Conservation (phyloP, 2,113 vertebrate genomes). For the Lepisosteus oculatus region DNA sequence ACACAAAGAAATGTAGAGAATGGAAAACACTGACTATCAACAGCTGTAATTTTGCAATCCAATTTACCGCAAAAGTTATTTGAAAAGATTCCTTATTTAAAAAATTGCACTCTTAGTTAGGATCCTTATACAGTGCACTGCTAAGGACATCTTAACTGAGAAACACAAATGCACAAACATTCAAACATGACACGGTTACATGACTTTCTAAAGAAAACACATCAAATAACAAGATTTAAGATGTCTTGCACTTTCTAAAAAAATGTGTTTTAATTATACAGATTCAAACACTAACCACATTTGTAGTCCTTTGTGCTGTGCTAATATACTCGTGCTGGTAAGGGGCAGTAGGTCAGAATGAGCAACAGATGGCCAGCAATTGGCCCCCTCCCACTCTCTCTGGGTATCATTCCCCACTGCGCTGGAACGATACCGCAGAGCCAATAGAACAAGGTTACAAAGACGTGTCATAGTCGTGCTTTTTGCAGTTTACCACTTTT, state of each 20-base stretch:
- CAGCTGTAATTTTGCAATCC: no score
- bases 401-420: constrained; percentile 27
- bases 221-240: no score
- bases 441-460: constrained; percentile 53
- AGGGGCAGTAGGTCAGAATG: constrained; percentile 62
- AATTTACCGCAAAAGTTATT: no score
- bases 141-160: no score
- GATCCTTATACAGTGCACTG: no score
- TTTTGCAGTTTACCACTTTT: constrained; percentile 19
- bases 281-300: constrained; percentile 35
- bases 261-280: constrained; percentile 35
- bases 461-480: constrained; percentile 49
- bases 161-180: no score
- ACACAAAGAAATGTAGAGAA: no score
- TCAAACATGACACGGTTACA: no score
- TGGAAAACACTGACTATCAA: no score
- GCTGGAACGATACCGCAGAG: constrained; percentile 38
- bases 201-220: no score
- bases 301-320: constrained; percentile 31
- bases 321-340: constrained; percentile 53
- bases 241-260: constrained; percentile 8
- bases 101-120: no score
- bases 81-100: no score
- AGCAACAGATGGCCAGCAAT: constrained; percentile 57
- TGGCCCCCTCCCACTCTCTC: constrained; percentile 18